Evolutionary conservation across 2,888 invertebrate genomes (phyloP), one percentile per base, ranked within the genome.

Genomic region (Pycnomerus fuliginosus): DNA sequence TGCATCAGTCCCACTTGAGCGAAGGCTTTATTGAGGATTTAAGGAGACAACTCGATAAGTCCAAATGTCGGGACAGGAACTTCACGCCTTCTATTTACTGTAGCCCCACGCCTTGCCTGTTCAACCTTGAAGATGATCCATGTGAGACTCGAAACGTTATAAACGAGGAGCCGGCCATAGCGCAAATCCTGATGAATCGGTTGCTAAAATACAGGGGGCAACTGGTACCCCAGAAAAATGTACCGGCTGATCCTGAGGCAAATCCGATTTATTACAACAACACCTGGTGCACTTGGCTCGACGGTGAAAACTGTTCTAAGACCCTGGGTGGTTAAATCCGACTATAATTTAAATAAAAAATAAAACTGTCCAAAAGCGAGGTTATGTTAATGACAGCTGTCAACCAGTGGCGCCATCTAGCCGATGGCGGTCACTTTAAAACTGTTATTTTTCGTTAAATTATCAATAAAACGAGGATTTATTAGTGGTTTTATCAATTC

Each of bases 91-190:
- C 4, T 42, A 36, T 48, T 11, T 37, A 41, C 13, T 60, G n/a
- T n/a, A n/a, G 61, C 15, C 35, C 38, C 7, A 41, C 48, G 12
- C 53, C 55, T 15, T 69, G 68, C 33, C 50, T 70, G 10, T 70
- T 68, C 39, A 66, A 70, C 39, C 44, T 70, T 1, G 23, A 48
- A 5, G 40, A 52, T 3, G 70, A 70, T 52, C 70, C 69, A 3
- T 69, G 68, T 37, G 70, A 70, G 50, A 67, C 64, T 3, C 56
- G 38, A 14, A 68, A 70, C 50, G 35, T 69, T 28, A 52, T 62
- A 1, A 22, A 41, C 1, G 39, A 57, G 8, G 23, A 34, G 10
- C 47, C 55, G 4, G 31, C 51, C 3, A 51, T 70, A 13, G 49
- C 50, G 0, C 11, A 34, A 4, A 32, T 24, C 14, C 48, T 69